Conservation (phyloP, 2,888 invertebrate genomes). For the Listrodromus nycthemerus region DNA sequence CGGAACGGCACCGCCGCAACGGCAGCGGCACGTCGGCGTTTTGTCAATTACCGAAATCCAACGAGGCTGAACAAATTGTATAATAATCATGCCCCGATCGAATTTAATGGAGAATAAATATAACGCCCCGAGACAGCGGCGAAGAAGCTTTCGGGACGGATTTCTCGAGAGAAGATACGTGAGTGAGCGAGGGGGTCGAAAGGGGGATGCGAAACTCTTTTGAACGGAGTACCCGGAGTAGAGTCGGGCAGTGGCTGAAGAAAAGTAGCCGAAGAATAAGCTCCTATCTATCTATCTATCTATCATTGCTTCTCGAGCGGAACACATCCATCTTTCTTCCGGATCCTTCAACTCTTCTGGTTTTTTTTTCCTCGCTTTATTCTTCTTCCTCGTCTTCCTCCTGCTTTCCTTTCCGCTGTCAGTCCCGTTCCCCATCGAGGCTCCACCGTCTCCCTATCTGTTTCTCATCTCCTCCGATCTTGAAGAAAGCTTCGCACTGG, state of each 20-base stretch:
- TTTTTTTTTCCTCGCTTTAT: slow-evolving; percentile 4
- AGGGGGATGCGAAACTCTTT: background rate
- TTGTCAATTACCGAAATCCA: slow-evolving; percentile 54
- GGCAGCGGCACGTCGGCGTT: slow-evolving; percentile 53
- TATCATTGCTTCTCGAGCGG: slow-evolving; percentile 73
- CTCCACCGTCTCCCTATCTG: slow-evolving; percentile 34
- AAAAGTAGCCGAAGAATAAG: slow-evolving; percentile 53
- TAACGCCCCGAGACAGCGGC: background rate
- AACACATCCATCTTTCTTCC: slow-evolving; percentile 66
- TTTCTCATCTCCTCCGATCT: slow-evolving; percentile 46
- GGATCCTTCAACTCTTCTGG: slow-evolving; percentile 48
- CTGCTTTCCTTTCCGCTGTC: slow-evolving; percentile 64
- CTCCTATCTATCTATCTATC: slow-evolving; percentile 68
- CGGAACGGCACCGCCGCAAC: slow-evolving; percentile 28
- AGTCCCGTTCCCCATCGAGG: slow-evolving; percentile 35
- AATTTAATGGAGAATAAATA: slow-evolving; percentile 32
- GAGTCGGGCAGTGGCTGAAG: slow-evolving; percentile 11
- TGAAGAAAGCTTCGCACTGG: slow-evolving; percentile 7
- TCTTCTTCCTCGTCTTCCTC: slow-evolving; percentile 61
- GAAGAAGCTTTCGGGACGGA: background rate
- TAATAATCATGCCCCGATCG: slow-evolving; percentile 47
- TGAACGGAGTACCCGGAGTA: slow-evolving; percentile 2
- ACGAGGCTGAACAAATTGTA: slow-evolving; percentile 43
- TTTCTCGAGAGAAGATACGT: slow-evolving; percentile 15
- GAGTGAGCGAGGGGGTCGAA: background rate